Percentiles rank a stretch among this genome's conserved stretches.
Evolutionary conservation across 2,113 vertebrate species (phyloP).

Genomic region (Gymnarchus niloticus): DNA sequence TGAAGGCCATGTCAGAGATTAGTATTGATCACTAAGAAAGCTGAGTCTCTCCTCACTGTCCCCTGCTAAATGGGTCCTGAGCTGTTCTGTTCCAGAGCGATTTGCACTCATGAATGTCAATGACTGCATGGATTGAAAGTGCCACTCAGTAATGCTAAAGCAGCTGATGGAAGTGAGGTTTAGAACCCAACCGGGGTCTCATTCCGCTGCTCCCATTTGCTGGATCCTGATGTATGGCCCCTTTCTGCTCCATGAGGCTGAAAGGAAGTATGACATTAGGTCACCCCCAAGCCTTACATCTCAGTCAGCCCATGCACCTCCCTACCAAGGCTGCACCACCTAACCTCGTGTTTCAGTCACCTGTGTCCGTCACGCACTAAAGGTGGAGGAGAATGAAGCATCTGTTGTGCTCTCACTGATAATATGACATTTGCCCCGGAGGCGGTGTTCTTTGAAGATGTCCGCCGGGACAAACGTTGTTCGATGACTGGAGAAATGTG

Average conservation of each 20-base stretch:
- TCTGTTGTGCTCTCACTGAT: background rate
- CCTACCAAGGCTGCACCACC: background rate
- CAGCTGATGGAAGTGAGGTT: background rate
- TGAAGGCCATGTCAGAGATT: conserved; percentile 8
- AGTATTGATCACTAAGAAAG: conserved; percentile 9
- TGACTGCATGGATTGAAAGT: too few species aligned
- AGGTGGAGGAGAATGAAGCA: background rate
- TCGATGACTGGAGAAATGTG: background rate
- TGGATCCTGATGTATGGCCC: background rate
- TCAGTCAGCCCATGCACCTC: background rate
- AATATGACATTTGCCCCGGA: background rate
- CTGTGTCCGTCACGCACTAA: background rate
- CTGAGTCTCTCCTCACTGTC: background rate
- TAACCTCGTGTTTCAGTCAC: background rate
- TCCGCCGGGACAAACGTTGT: background rate
- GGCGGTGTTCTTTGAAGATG: background rate
- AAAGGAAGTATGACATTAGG: background rate
- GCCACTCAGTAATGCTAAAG: background rate
- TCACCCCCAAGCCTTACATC: background rate
- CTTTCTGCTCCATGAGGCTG: background rate
- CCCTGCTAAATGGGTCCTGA: background rate
- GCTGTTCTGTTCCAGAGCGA: background rate
- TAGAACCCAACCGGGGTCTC: background rate
- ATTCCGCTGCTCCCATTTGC: background rate
- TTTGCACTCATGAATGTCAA: background rate